phyloP scores from a whole-genome alignment of 2,113 vertebrate genomes.

The Corythornis cristatus region DNA sequence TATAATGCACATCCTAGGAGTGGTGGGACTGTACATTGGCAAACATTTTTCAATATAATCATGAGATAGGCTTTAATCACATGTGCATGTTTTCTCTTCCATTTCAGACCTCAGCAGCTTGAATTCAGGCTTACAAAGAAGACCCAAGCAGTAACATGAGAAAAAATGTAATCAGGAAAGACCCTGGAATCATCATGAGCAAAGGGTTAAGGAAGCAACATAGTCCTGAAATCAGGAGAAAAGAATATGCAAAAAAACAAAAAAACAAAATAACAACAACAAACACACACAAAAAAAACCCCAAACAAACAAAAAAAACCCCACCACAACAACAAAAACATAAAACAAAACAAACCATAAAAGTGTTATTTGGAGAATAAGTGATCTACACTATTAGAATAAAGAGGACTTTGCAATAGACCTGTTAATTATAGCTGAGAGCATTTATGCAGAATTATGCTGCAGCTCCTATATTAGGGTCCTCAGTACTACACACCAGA shows the following conservation, averaged over 20 bases:
- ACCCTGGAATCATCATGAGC: neutral
- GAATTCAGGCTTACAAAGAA: neutral
- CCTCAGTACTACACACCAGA: neutral
- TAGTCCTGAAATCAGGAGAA: neutral
- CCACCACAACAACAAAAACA: too few relatives aligned
- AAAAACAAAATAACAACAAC: too few relatives aligned
- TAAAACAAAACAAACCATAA: too few relatives aligned
- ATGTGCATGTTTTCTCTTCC: accelerated
- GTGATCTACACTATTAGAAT: neutral
- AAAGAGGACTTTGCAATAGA: neutral
- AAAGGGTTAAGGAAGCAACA: neutral
- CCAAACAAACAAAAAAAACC: too few relatives aligned
- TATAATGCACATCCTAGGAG: neutral
- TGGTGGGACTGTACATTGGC: accelerated
- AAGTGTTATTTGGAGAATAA: neutral
- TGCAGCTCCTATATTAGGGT: neutral
- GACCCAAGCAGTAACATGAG: neutral
- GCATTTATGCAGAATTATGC: neutral
- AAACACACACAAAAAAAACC: too few relatives aligned
- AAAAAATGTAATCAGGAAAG: neutral
- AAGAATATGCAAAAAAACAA: neutral
- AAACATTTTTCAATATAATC: neutral
- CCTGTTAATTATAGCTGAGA: neutral
- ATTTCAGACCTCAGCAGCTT: neutral
- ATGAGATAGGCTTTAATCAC: neutral